These are phyloP conservation scores for Synergus japonicus DNA, from an alignment of 2,888 invertebrate genomes.

Conservation along the genomic window DNA sequence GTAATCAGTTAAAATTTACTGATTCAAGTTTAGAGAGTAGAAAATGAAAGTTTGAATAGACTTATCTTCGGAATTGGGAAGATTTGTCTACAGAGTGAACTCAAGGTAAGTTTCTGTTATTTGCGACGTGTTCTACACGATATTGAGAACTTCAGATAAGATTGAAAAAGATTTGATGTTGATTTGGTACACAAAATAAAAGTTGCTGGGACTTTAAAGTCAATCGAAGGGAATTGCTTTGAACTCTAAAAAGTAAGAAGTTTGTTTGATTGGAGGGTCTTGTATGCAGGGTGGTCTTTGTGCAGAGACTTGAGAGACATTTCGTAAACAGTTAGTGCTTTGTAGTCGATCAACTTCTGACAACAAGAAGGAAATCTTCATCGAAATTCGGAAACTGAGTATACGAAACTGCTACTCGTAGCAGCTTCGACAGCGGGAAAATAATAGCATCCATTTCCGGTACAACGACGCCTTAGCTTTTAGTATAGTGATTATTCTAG, in stretches of 20 bases:
- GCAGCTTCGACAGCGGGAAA: not conserved
- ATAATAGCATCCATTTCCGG: not conserved
- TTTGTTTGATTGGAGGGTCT: constrained; percentile 38
- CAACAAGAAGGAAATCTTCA: constrained; percentile 3
- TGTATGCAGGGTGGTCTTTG: constrained; percentile 25
- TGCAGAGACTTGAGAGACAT: constrained; percentile 8
- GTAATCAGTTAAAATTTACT: no score
- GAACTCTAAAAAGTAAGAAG: constrained; percentile 20
- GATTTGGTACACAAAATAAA: constrained; percentile 15
- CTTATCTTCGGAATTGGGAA: not conserved
- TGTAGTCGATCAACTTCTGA: constrained; percentile 18
- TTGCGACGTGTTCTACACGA: no score
- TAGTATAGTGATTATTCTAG: not conserved
- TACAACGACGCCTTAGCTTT: not conserved
- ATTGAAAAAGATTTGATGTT: not conserved
- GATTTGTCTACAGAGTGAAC: no score
- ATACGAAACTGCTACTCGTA: not conserved
- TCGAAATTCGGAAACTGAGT: constrained; percentile 11
- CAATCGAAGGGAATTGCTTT: constrained; percentile 34
- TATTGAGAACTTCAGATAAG: no score
- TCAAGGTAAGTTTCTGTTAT: no score
- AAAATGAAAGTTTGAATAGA: no score
- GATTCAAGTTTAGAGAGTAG: no score
- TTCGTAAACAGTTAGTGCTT: constrained; percentile 20
- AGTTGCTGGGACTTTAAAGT: constrained; percentile 14